A percentile compares a stretch with the other conserved stretches of the same genome.
Conservation (phyloP, 1,140 invertebrate species). For the Heliconius hewitsoni region DNA sequence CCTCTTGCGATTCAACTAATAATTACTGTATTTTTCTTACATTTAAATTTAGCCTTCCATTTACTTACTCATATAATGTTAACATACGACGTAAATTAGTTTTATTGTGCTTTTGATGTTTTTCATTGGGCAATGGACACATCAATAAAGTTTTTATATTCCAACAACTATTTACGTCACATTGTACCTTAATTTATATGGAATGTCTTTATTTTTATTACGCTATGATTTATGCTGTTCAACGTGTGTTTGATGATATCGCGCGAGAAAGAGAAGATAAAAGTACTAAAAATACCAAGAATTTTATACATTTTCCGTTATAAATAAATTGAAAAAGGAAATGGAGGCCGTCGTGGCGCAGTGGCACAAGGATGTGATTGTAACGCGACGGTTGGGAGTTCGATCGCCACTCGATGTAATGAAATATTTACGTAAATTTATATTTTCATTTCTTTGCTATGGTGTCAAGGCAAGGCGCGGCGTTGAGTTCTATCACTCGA, state of each 20-base stretch:
- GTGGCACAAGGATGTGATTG: too few relatives aligned
- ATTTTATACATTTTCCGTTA: too few relatives aligned
- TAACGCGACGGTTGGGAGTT: too few relatives aligned
- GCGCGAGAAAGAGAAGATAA: background rate
- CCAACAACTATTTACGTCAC: constrained; percentile 18
- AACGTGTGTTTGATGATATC: constrained; percentile 2
- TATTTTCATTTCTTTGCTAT: too few relatives aligned
- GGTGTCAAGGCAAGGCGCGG: too few relatives aligned
- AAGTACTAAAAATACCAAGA: background rate
- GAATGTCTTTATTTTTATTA: constrained; percentile 22
- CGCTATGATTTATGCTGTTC: constrained; percentile 13
- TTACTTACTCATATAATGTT: background rate
- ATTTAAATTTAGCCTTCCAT: background rate
- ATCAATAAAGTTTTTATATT: constrained; percentile 14
- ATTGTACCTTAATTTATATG: constrained; percentile 26
- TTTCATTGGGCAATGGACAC: background rate
- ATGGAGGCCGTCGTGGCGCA: too few relatives aligned
- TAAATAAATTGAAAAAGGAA: too few relatives aligned
- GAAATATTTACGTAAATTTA: too few relatives aligned
- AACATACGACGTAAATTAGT: background rate
- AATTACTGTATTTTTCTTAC: background rate
- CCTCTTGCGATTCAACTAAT: background rate
- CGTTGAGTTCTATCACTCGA: too few relatives aligned
- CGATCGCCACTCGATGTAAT: too few relatives aligned
- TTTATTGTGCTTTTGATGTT: background rate